phyloP scores from a whole-genome alignment of 1,140 invertebrate genomes.

The Patella vulgata region DNA sequence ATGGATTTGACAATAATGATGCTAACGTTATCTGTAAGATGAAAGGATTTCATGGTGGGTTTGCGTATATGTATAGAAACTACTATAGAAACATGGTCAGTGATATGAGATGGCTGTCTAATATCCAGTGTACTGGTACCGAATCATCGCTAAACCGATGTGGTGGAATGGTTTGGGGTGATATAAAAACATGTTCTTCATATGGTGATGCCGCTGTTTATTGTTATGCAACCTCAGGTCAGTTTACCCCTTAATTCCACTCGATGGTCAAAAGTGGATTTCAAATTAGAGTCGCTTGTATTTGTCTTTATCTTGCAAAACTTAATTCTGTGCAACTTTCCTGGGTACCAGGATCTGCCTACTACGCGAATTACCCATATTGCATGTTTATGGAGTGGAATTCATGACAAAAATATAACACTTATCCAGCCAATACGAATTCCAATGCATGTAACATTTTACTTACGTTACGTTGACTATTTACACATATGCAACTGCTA shows the following conservation, averaged over 20 bases:
- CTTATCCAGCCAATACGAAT: too few species aligned
- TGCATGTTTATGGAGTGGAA: too few species aligned
- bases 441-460: too few species aligned
- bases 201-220: conserved; percentile 28
- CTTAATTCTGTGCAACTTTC: too few species aligned
- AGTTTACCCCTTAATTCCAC: conserved; percentile 1
- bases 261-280: too few species aligned
- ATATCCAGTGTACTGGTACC: conserved; percentile 42
- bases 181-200: conserved; percentile 27
- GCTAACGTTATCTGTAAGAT: conserved; percentile 54
- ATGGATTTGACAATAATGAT: conserved; percentile 51
- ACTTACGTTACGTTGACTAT: too few species aligned
- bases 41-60: conserved; percentile 44
- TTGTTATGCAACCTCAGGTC: conserved; percentile 33
- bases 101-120: conserved; percentile 38
- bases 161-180: conserved; percentile 36
- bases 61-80: conserved; percentile 34
- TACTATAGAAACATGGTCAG: conserved; percentile 34
- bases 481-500: too few species aligned
- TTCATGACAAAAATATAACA: too few species aligned
- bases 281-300: too few species aligned
- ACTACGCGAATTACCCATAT: too few species aligned
- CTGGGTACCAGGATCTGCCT: too few species aligned
- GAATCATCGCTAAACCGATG: conserved; percentile 40
- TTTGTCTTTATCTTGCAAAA: too few species aligned